Evolutionary conservation across 1,140 invertebrate species (phyloP).

Genomic region (Ceratina japonica): DNA sequence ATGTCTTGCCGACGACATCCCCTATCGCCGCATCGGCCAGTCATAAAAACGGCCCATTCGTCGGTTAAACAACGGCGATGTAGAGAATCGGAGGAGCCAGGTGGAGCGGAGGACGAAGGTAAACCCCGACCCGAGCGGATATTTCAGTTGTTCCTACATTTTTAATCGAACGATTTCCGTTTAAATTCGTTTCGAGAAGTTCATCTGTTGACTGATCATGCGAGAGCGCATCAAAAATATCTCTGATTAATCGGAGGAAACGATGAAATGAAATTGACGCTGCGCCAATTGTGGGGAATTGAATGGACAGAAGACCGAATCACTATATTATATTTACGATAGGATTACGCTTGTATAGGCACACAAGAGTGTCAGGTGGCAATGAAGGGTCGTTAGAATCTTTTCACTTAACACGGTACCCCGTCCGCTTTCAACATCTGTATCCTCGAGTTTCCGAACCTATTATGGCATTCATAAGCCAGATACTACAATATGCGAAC

Average conservation of each 20-base stretch:
- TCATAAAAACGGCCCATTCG: conserved; percentile 52
- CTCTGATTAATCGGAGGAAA: no score
- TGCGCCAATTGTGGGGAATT: neutral
- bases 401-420: conserved; percentile 15
- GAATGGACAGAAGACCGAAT: neutral
- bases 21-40: conserved; percentile 46
- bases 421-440: conserved; percentile 30
- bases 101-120: neutral
- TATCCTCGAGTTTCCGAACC: conserved; percentile 26
- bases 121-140: neutral
- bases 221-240: no score
- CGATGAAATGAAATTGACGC: neutral
- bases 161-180: neutral
- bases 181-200: no score
- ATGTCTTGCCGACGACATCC: conserved; percentile 64
- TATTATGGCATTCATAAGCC: conserved; percentile 26
- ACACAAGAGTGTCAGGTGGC: conserved; percentile 28
- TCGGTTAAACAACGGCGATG: conserved; percentile 6
- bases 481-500: neutral
- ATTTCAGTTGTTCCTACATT: neutral
- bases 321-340: conserved; percentile 13
- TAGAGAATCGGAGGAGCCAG: neutral
- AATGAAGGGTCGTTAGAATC: conserved; percentile 39
- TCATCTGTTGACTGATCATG: no score
- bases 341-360: neutral